Conservation (phyloP, 2,113 vertebrate species). For the Orthonyx spaldingii region DNA sequence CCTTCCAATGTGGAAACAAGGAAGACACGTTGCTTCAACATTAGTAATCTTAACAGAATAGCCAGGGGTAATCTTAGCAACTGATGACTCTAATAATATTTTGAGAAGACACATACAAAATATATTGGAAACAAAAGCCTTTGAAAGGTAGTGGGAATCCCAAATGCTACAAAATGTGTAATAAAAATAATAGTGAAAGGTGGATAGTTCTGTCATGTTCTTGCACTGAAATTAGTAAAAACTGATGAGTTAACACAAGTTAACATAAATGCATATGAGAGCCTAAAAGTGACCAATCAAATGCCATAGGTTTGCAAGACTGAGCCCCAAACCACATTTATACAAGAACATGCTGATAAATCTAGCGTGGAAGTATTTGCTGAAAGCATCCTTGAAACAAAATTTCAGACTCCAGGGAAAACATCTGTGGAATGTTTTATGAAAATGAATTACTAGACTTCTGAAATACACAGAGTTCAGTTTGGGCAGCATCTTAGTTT, state of each 20-base stretch:
- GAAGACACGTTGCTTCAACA: not conserved
- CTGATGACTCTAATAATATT: not conserved
- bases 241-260: not conserved
- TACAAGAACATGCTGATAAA: not conserved
- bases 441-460: not conserved
- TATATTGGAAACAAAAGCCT: not conserved
- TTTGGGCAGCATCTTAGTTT: not conserved
- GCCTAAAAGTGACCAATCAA: not conserved
- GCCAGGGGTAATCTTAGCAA: not conserved
- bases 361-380: not conserved
- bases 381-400: not conserved
- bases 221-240: not conserved
- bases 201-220: not conserved
- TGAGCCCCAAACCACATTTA: not conserved
- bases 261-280: not conserved
- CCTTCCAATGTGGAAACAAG: not conserved
- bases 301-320: not conserved
- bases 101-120: not conserved
- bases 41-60: not conserved
- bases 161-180: accelerated
- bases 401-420: constrained; percentile 28
- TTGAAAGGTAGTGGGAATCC: not conserved
- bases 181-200: not conserved
- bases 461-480: not conserved
- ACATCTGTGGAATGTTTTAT: not conserved